Evolutionary conservation across 2,888 invertebrate genomes (phyloP).

Genomic region (Eutolmus rufibarbis): DNA sequence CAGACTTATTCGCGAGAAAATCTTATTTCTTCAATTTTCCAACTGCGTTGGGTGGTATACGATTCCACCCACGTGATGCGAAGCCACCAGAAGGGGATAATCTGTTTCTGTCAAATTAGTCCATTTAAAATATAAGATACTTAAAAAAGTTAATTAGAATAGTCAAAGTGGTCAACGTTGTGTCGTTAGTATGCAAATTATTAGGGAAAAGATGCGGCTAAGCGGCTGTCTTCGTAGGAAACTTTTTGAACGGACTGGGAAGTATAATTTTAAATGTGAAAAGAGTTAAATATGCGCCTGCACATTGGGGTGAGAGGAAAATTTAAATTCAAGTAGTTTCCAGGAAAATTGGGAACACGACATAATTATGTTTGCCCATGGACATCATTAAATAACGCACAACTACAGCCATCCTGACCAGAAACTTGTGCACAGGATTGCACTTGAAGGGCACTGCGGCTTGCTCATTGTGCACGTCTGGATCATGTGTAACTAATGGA

Average conservation of each 20-base stretch:
- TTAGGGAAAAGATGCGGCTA: not conserved
- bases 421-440: slow-evolving; percentile 15
- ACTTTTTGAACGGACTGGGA: not conserved
- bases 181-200: not conserved
- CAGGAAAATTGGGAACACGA: not conserved
- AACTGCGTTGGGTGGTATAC: not conserved
- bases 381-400: slow-evolving; percentile 5
- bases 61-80: not conserved
- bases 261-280: not conserved
- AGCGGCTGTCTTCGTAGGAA: not conserved
- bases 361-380: slow-evolving; percentile 18
- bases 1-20: not conserved
- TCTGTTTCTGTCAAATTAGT: not conserved
- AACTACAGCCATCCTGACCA: slow-evolving; percentile 12
- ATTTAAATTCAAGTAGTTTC: not conserved
- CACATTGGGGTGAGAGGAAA: not conserved
- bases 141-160: not conserved
- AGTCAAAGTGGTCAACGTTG: not conserved
- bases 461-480: slow-evolving; percentile 21
- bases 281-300: not conserved
- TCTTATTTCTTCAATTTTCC: not conserved
- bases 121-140: not conserved
- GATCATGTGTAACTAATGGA: slow-evolving; percentile 14
- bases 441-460: not conserved
- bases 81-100: not conserved